phyloP scores from a whole-genome alignment of 1,140 invertebrate genomes.

The Euwallacea similis region DNA sequence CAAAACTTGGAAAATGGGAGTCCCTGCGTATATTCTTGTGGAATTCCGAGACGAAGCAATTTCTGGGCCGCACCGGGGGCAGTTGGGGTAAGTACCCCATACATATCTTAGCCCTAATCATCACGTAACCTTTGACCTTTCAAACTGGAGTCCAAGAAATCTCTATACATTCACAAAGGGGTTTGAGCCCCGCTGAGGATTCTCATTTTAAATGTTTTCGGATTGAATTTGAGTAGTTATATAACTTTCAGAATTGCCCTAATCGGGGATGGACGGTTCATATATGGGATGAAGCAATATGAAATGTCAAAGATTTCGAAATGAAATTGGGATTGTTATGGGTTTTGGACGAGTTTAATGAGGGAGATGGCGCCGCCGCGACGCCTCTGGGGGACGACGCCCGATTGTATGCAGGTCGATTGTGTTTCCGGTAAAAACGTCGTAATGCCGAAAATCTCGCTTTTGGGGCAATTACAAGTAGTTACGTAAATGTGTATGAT shows the following conservation, averaged over 20 bases:
- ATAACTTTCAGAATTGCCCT: too few relatives aligned
- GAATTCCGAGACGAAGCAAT: constrained; percentile 85
- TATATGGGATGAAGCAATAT: too few relatives aligned
- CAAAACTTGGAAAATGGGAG: constrained; percentile 82
- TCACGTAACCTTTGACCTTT: too few relatives aligned
- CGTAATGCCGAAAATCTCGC: too few relatives aligned
- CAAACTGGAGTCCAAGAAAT: too few relatives aligned
- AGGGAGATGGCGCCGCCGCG: constrained; percentile 37
- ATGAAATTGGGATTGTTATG: neutral
- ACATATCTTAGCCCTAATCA: too few relatives aligned
- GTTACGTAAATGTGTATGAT: too few relatives aligned
- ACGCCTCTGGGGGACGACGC: constrained; percentile 38
- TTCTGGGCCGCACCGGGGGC: constrained; percentile 82
- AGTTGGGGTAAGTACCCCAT: constrained; percentile 81
- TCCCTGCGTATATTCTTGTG: constrained; percentile 81
- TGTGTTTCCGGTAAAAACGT: neutral
- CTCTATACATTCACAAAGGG: too few relatives aligned
- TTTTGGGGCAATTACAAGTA: too few relatives aligned
- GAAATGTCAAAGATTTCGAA: neutral
- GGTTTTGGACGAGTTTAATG: constrained; percentile 1
- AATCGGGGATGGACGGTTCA: too few relatives aligned
- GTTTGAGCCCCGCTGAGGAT: too few relatives aligned
- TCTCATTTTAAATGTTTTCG: neutral
- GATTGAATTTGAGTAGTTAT: neutral
- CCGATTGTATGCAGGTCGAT: constrained; percentile 20